Base-by-base conservation (phyloP, 2,113 vertebrate species). In the Oreochromis tanganicae region DNA sequence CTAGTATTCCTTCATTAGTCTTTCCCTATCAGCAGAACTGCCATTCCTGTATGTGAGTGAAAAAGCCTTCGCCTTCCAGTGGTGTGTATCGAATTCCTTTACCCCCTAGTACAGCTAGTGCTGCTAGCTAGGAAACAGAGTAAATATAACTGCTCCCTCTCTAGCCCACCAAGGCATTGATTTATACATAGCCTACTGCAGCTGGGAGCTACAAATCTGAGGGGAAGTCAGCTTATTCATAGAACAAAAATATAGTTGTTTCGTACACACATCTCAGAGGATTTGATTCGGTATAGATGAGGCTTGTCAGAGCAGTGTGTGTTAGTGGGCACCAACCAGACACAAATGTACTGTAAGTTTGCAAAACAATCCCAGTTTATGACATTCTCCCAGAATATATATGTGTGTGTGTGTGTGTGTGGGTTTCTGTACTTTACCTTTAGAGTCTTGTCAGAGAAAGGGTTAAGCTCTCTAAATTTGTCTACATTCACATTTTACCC, bases 141-240 rank as follows among this genome's bases (percentile, higher is more conserved):
- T 94, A 95, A 95, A 95, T 95, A 95, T 95, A 95, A 94, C 94
- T 90, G 92, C 93, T 93, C 91, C 90, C 92, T 93, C 93, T 94
- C 87, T 84, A 91, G 92, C 94, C 94, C 94, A 95, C 94, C 93
- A 86, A 93, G 90, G 93, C 95, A 96, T 96, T 95, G 95, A 96
- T 96, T 95, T 95, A 96, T 94, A 94, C 92, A 91, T 89, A 92
- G 94, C 85, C 91, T 57, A 32, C 91, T 94, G 95, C 95, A 94
- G 94, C 93, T 94, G 95, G 93, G 94, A 94, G 95, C 93, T 86
- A 94, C 94, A 95, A 93, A 95, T 95, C 93, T 94, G 87, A 93
- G 66, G 88, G 94, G 93, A 92, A 92, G 95, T 95, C 94, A 92
- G 93, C 91, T 93, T 95, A 95, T 95, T 95, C 93, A 92, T 90